Base-by-base conservation (phyloP, 23 tunicate genomes). In the Ciona savignyi region DNA sequence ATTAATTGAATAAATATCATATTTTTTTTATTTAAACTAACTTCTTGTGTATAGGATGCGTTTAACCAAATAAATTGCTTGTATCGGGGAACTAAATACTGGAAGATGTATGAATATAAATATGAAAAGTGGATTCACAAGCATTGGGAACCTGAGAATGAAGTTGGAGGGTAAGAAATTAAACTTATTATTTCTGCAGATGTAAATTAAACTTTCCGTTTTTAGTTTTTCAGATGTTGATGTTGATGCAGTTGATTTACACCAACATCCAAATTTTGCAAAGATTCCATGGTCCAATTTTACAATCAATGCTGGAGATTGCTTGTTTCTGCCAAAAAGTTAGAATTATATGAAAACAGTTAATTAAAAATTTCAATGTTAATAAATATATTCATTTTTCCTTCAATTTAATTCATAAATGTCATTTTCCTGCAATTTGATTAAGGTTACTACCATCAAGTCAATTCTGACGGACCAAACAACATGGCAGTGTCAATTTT, bases 241-340 rank as follows among this genome's bases (percentile, higher is more conserved):
- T 71, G 87, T 84, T 22, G 86, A 76, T 31, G 82, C 82, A 0
- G 95, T 87, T 11, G 86, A 87, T 66, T 35, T 87, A 35, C 21
- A 35, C 22, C 28, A 74, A 23, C 86, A 87, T 48, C 95, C 95
- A 21, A 61, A 87, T 56, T 27, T 87, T 62, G 61, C 76, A 19
- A 87, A 81, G 70, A 71, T 76, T 11, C 87, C 85, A 4, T 87
- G 95, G 95, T 81, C 86, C 23, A 81, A 87, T 30, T 64, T 87
- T 33, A 87, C 95, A 15, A 65, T 87, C 31, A 82, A 81, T 51
- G 86, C 87, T 2, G 95, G 95, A 49, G 95, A 87, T 70, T 87
- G 95, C 32, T 74, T 87, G 24, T 87, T 80, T 71, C 29, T 87
- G 31, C 95, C 95, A 3, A 87, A 87, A 81, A 87, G 95, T 86